These are phyloP conservation scores for Silvanus unidentatus DNA, from an alignment of 2,888 invertebrate genomes.

Conservation along the genomic window DNA sequence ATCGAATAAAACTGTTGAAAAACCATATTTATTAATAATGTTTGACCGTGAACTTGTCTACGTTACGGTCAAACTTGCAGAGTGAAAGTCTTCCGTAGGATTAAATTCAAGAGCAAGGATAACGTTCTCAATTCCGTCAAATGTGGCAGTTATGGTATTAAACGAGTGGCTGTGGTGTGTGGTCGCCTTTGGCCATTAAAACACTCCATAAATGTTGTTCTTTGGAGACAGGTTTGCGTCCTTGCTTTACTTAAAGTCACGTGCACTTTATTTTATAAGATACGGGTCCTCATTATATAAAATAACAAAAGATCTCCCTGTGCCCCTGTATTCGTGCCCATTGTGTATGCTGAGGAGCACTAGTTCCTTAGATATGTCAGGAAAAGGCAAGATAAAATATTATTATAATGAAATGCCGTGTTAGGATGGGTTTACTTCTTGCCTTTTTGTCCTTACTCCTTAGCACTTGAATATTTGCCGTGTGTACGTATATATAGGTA, in stretches of 20 bases:
- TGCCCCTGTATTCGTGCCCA: neutral
- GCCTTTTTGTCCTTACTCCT: no score
- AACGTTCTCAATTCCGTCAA: neutral
- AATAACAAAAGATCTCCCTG: neutral
- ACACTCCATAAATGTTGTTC: neutral
- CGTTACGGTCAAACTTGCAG: constrained; percentile 8
- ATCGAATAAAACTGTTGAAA: neutral
- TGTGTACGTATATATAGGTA: no score
- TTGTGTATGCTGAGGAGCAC: neutral
- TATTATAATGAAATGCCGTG: no score
- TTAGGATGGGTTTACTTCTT: no score
- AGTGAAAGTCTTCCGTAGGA: constrained; percentile 22
- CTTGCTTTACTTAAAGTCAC: constrained; percentile 13
- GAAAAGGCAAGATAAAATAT: no score
- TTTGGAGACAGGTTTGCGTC: constrained; percentile 8
- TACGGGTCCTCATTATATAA: no score
- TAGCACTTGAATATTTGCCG: no score
- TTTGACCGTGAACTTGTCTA: constrained; percentile 18
- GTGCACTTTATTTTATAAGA: neutral
- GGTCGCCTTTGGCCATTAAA: no score
- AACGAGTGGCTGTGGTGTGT: no score
- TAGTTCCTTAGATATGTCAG: no score
- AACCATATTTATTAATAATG: neutral
- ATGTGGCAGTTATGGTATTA: no score
- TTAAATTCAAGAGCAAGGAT: constrained; percentile 22